Percentiles rank a stretch among this genome's conserved stretches.
Evolutionary conservation across 2,888 invertebrate genomes (phyloP).

Genomic region (Carcina quercana): DNA sequence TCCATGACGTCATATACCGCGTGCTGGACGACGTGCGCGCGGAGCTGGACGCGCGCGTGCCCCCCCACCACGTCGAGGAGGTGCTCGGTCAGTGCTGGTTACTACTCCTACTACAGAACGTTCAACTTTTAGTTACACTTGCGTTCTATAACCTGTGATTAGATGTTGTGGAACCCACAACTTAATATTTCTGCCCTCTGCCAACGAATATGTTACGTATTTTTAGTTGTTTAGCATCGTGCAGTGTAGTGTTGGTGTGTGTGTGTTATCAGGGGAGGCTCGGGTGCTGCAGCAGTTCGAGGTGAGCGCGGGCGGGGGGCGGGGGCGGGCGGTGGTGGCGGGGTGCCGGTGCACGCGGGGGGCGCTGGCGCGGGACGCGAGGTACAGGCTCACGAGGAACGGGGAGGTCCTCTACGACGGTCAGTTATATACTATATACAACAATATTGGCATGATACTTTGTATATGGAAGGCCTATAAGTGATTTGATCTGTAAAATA

Average conservation of each 20-base stretch:
- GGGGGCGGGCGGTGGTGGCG: slow-evolving; percentile 91
- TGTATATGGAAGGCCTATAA: too few relatives aligned
- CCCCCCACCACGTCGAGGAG: slow-evolving; percentile 83
- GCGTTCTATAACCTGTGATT: too few relatives aligned
- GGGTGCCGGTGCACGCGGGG: slow-evolving; percentile 92
- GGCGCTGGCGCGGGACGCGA: slow-evolving; percentile 77
- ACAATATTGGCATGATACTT: too few relatives aligned
- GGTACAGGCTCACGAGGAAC: slow-evolving; percentile 80
- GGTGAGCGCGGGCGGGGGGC: slow-evolving; percentile 85
- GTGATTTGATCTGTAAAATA: too few relatives aligned
- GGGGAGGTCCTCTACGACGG: slow-evolving; percentile 82
- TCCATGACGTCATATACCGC: slow-evolving; percentile 94
- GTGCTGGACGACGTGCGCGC: slow-evolving; percentile 91
- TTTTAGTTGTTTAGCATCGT: too few relatives aligned
- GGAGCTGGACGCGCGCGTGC: slow-evolving; percentile 83
- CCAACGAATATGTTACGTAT: too few relatives aligned
- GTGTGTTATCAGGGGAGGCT: slow-evolving; percentile 80
- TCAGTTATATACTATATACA: too few relatives aligned
- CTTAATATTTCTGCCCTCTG: too few relatives aligned
- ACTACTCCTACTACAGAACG: too few relatives aligned
- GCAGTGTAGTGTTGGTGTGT: neutral
- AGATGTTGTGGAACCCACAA: too few relatives aligned
- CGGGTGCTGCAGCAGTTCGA: slow-evolving; percentile 88
- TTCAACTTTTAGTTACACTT: too few relatives aligned
- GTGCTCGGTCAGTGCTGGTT: slow-evolving; percentile 79